Percentiles rank a stretch among this genome's conserved stretches.
phyloP scores from a whole-genome alignment of 2,888 invertebrate species.

The Fabriciana adippe region DNA sequence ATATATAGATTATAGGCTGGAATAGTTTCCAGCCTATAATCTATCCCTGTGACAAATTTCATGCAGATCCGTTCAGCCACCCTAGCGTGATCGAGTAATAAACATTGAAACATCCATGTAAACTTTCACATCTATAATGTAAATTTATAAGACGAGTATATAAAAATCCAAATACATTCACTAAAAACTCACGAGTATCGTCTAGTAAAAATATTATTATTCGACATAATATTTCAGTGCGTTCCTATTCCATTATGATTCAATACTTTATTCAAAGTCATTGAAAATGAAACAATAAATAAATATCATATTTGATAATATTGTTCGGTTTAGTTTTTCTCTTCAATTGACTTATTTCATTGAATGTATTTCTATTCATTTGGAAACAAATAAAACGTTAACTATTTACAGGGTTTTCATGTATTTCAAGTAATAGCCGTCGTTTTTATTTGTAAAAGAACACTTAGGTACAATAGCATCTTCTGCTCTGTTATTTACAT shows the following conservation, averaged over 20 bases:
- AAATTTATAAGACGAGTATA: too few species aligned
- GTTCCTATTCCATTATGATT: constrained; percentile 35
- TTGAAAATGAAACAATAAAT: constrained; percentile 22
- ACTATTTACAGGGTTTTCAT: not conserved
- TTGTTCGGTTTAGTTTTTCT: constrained; percentile 16
- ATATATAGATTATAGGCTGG: too few species aligned
- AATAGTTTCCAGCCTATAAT: too few species aligned
- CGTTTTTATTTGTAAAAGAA: too few species aligned
- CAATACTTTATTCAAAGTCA: constrained; percentile 23
- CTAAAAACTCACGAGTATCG: not conserved
- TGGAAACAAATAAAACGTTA: not conserved
- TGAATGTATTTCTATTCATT: constrained; percentile 11
- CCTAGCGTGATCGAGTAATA: too few species aligned
- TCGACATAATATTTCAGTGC: constrained; percentile 31
- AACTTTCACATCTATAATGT: too few species aligned
- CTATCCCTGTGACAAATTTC: too few species aligned
- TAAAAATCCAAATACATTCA: too few species aligned
- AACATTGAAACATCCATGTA: too few species aligned
- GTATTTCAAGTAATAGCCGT: not conserved
- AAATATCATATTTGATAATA: not conserved
- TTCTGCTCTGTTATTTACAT: too few species aligned
- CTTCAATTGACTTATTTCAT: constrained; percentile 22
- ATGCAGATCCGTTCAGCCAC: too few species aligned
- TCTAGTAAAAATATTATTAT: constrained; percentile 20
- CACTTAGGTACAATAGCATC: too few species aligned